Evolutionary conservation across 2,888 invertebrate genomes (phyloP), one percentile per base, ranked within the genome.

Genomic region (Pycnomerus fuliginosus): DNA sequence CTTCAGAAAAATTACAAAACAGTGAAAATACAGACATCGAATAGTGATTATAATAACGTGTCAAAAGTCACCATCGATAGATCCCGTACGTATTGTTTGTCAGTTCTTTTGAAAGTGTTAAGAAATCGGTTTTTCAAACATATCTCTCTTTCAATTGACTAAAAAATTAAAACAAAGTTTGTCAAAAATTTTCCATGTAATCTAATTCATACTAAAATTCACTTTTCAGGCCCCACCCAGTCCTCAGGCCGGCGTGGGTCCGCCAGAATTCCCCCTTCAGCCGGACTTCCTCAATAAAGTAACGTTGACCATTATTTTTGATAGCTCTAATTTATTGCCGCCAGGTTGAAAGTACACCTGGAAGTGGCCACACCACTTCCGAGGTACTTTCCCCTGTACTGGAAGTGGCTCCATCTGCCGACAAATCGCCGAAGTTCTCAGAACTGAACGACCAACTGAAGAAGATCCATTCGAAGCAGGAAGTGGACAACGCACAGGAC

Each of bases 391-490:
- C 71, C 1, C 70, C 69, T 16, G 67, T 67, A n/a, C 54, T 56
- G 14, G 68, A 64, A 45, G 33, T 52, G n/a, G 65, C 43, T 32
- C 48, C 52, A 27, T 42, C 15, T 15, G 36, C 55, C 37, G 50
- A 54, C 29, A 43, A 52, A 17, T 55, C 51, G 16, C 60, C 71
- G 10, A 44, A 44, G 49, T 65, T 82, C 11, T 74, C 76, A 2
- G 79, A 79, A 54, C 71, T 82, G 16, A 80, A 80, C 67, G 77
- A 77, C 64, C 79, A 81, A 69, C 75, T 82, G 58, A 78, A 78
- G 64, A 78, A 78, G 72, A 80, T 81, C 66, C 77, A 78, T 43
- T 71, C 76, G 60, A 76, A 78, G 61, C 48, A 58, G 16, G 67
- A 67, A 16, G 55, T 58, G 30, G 48, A 52, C 3, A 52, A 50